phyloP scores from a whole-genome alignment of 2,113 vertebrate species.

The Pantherophis guttatus region DNA sequence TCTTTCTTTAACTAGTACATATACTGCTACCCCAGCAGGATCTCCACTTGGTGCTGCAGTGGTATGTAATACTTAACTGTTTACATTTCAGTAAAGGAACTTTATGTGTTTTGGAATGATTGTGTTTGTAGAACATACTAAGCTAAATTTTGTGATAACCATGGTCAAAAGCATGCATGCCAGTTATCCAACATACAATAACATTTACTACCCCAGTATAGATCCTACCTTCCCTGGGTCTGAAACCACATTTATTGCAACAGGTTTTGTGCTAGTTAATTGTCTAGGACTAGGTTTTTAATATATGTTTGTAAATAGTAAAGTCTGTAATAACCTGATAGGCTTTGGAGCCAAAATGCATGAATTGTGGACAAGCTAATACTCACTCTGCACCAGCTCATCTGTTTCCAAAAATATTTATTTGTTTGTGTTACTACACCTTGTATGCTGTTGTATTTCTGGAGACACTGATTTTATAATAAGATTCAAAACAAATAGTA shows the following conservation, averaged over 20 bases:
- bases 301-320: not conserved
- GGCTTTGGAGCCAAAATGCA: not conserved
- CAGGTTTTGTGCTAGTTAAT: not conserved
- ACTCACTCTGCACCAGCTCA: not conserved
- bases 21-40: slow-evolving; percentile 84
- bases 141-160: not conserved
- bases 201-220: not conserved
- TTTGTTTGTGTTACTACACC: not conserved
- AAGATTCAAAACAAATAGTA: not conserved
- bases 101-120: not conserved
- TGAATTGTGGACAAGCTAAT: not conserved
- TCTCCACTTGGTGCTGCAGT: slow-evolving; percentile 83
- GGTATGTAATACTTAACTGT: slow-evolving; percentile 68
- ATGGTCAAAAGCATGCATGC: not conserved
- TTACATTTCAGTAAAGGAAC: not conserved
- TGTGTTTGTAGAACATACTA: not conserved
- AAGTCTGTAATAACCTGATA: not conserved
- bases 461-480: not conserved
- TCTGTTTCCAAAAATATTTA: not conserved
- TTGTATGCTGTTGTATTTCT: not conserved
- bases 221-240: not conserved
- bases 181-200: not conserved
- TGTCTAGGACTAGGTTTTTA: not conserved
- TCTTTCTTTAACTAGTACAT: slow-evolving; percentile 91
- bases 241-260: not conserved